Evolutionary conservation across 2,797 vertebrate genomes (phyloP).

Genomic region (Tapirus indicus): DNA sequence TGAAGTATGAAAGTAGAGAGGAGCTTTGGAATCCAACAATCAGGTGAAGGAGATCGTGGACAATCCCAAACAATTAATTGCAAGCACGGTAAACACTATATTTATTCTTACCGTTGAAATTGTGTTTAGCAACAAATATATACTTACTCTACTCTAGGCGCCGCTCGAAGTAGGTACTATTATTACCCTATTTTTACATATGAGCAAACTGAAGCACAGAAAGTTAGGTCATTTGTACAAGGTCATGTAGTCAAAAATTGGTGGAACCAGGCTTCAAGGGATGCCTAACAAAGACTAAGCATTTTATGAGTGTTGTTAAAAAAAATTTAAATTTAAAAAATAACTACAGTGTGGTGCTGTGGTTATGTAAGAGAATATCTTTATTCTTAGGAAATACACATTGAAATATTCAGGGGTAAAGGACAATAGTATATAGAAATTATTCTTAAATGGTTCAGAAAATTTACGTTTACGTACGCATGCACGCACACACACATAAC

Average conservation of each 20-base stretch:
- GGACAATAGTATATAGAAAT: neutral
- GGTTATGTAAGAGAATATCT: neutral
- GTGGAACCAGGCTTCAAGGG: neutral
- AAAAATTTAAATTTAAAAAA: slow-evolving; percentile 10
- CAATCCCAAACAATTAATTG: neutral
- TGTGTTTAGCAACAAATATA: neutral
- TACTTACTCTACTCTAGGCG: neutral
- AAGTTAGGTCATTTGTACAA: neutral
- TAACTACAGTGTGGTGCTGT: neutral
- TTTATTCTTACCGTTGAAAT: neutral
- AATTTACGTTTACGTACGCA: neutral
- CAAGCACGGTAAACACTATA: neutral
- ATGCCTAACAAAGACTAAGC: neutral
- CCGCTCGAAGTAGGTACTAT: neutral
- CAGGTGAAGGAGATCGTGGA: neutral
- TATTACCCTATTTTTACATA: neutral
- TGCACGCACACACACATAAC: accelerated
- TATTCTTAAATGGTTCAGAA: neutral
- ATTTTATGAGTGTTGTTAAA: neutral
- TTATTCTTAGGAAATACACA: neutral
- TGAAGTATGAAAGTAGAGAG: neutral
- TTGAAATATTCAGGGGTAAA: neutral
- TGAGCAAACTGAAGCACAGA: neutral
- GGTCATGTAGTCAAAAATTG: neutral
- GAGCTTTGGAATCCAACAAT: neutral